Conservation (phyloP, 2,113 vertebrate genomes). For the Fulmarus glacialis region DNA sequence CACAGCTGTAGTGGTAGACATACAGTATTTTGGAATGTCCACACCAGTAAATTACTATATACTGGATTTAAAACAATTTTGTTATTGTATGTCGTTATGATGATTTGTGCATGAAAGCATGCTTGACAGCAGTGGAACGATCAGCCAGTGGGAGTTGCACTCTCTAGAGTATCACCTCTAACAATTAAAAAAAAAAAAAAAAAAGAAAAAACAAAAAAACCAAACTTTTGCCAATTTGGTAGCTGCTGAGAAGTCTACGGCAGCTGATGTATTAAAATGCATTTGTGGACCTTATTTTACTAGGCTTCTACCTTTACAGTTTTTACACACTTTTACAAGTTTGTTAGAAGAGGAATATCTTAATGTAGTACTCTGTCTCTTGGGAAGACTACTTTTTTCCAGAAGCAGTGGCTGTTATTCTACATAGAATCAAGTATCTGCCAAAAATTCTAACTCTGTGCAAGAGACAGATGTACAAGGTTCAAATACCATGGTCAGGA, state of each 20-base stretch:
- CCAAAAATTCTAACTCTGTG: not conserved
- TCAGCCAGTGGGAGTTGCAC: not conserved
- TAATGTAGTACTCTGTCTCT: not conserved
- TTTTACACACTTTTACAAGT: not conserved
- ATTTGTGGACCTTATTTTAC: not conserved
- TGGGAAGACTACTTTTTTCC: not conserved
- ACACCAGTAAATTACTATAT: not conserved
- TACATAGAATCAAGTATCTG: not conserved
- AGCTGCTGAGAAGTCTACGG: not conserved
- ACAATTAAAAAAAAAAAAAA: not conserved
- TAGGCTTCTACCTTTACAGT: not conserved
- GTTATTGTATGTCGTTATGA: not conserved
- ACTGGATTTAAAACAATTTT: not conserved
- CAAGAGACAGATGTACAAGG: not conserved
- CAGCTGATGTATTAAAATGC: not conserved
- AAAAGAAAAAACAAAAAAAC: no score
- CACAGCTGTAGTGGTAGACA: not conserved
- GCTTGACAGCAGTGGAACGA: not conserved
- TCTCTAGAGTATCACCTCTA: not conserved
- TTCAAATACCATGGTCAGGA: not conserved
- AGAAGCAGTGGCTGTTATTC: not conserved
- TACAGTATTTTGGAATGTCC: not conserved
- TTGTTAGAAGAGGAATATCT: not conserved
- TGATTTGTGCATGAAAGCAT: not conserved
- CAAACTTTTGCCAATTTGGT: not conserved